phyloP scores from a whole-genome alignment of 2,113 vertebrate genomes.

The Rhabdornis inornatus region DNA sequence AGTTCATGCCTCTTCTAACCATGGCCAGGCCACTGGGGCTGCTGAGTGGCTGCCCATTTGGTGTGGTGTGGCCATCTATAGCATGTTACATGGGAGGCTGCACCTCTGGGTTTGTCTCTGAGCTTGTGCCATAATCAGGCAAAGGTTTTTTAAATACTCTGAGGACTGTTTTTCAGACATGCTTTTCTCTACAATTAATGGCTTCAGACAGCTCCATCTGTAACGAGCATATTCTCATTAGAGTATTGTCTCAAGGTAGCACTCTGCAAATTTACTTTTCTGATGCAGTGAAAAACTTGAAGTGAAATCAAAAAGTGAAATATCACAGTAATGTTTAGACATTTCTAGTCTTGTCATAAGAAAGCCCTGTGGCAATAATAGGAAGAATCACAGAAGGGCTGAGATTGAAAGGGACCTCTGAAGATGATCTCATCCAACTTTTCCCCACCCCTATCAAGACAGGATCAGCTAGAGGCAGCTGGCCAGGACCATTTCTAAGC shows the following conservation, averaged over 20 bases:
- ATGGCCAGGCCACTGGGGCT: not conserved
- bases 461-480: not conserved
- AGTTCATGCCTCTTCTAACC: not conserved
- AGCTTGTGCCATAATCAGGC: not conserved
- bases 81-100: not conserved
- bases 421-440: not conserved
- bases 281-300: not conserved
- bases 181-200: not conserved
- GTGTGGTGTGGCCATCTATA: not conserved
- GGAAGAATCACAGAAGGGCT: not conserved
- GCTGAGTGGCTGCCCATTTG: not conserved
- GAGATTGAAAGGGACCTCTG: not conserved
- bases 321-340: not conserved
- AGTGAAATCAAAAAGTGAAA: not conserved
- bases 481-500: not conserved
- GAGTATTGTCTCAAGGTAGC: not conserved
- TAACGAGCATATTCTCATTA: not conserved
- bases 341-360: not conserved
- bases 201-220: slow-evolving; percentile 32
- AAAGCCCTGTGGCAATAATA: not conserved
- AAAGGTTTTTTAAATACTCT: not conserved
- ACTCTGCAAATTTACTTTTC: not conserved
- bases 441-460: not conserved
- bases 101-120: not conserved
- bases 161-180: not conserved